Conservation (phyloP, 2,888 invertebrate genomes). For the Machimus atricapillus region DNA sequence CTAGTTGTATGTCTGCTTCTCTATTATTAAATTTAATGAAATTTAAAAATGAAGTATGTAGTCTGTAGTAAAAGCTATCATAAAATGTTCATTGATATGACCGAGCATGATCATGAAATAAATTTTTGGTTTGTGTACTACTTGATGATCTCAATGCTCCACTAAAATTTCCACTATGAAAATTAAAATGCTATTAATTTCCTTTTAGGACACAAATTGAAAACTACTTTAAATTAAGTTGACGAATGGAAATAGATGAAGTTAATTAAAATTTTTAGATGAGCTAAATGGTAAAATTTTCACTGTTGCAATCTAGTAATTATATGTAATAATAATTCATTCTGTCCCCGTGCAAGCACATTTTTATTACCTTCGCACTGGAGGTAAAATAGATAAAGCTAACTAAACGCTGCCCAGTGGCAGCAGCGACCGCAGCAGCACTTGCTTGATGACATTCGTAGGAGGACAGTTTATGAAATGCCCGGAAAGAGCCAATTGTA, state of each 20-base stretch:
- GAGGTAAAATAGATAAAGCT: slow-evolving; percentile 35
- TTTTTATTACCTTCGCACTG: slow-evolving; percentile 25
- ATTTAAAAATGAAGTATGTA: too few relatives aligned
- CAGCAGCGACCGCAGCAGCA: slow-evolving; percentile 37
- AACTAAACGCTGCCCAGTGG: neutral
- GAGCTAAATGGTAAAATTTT: neutral
- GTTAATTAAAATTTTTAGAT: neutral
- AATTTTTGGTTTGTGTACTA: too few relatives aligned
- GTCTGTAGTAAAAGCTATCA: too few relatives aligned
- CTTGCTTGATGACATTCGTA: slow-evolving; percentile 48
- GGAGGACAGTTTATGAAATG: slow-evolving; percentile 51
- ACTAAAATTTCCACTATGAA: neutral
- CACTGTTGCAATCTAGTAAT: neutral
- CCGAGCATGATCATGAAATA: too few relatives aligned
- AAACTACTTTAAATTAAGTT: neutral
- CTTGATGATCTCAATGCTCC: neutral
- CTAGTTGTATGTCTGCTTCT: too few relatives aligned
- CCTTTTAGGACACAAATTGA: neutral
- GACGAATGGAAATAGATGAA: neutral
- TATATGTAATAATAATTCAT: neutral
- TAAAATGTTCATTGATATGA: too few relatives aligned
- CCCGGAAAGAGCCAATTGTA: slow-evolving; percentile 64
- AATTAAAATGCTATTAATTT: neutral
- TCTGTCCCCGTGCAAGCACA: neutral
- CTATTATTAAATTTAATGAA: too few relatives aligned